Base-by-base conservation (phyloP, 2,797 vertebrate genomes). In the Halcyon smyrnensis region DNA sequence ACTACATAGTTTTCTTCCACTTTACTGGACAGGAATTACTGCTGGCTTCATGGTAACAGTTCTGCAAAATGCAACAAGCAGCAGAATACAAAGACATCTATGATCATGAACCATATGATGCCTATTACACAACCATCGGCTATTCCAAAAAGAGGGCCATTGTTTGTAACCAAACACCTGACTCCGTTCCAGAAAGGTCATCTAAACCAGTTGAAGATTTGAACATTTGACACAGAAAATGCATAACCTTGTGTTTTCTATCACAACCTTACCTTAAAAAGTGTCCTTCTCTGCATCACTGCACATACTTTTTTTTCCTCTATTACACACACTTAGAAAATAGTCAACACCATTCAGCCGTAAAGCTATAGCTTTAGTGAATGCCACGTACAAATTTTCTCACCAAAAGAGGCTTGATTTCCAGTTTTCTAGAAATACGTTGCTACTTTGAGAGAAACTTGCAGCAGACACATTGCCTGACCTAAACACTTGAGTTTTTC, bases 111-210 rank as follows among this genome's bases (percentile, higher is more conserved):
- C 63, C 45, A 15, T 71, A 85, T 24, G 71, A 87, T 15, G 14
- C 34, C 41, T 39, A 19, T 60, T 54, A 60, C 41, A 80, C 37
- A 89, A 21, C 16, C 20, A 46, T 2, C 53, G 78, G 37, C 60
- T 77, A 50, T 15, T 79, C 60, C 41, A 46, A 82, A 95, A 75
- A 94, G 78, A 85, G 21, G 28, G 25, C 37, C 48, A 70, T 62
- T 97, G 84, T 96, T 83, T 92, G 68, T 37, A 89, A 54, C 8
- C 53, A 36, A 83, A 75, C 84, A 67, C 27, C 32, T 83, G 71
- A 80, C 32, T 36, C 0, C 0, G 13, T 45, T 80, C 9, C 75
- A 80, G 59, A 92, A 68, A 71, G 60, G 75, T n/a, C 19, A 71
- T 18, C 28, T 63, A 37, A 36, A 84, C n/a, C 12, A 60, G 39